Evolutionary conservation across 2,888 invertebrate genomes (phyloP), one percentile per base, ranked within the genome.

Genomic region (Drosophila prostipennis): DNA sequence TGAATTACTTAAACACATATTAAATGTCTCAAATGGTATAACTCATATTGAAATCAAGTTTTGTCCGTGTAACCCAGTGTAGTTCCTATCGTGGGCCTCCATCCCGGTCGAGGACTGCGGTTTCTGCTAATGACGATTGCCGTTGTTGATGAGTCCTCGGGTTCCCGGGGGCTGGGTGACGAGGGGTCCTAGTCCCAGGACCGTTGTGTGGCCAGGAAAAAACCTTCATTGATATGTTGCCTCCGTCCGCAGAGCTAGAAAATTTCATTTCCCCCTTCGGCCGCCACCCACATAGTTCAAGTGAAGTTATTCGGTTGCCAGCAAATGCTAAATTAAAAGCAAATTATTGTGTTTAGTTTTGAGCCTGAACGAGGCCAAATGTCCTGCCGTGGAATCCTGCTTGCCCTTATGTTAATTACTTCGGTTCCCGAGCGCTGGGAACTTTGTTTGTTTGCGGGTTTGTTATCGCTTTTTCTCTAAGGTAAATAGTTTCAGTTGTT

Each of bases 41-140:
- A 19, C 19, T 19, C 19, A 19, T 19, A 19, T 19, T 19, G 19
- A 19, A 19, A 19, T 19, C 1, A 19, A 19, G 19, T n/a, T n/a
- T n/a, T n/a, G n/a, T n/a, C n/a, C n/a, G n/a, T n/a, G n/a, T 19
- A 19, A 19, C 19, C 16, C 40, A 61, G 61, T 60, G 57, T 55
- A 0, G 4, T 13, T 53, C 2, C 36, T 14, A 7, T 13, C 16
- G 10, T 49, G 52, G n/a, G 19, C 55, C 39, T 29, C n/a, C 19
- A 53, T 56, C 46, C 46, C 37, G 42, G 46, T 32, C 60, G 36
- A 67, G 34, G 45, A 65, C 39, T 79, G 72, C 52, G 82, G 82
- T 81, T 79, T 49, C 79, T 84, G 88, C 83, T 84, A 84, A 84
- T 84, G 83, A 84, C 86, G 88, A 82, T 77, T 77, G 75, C 85